phyloP scores from a whole-genome alignment of 2,888 invertebrate genomes.

The Blera fallax region DNA sequence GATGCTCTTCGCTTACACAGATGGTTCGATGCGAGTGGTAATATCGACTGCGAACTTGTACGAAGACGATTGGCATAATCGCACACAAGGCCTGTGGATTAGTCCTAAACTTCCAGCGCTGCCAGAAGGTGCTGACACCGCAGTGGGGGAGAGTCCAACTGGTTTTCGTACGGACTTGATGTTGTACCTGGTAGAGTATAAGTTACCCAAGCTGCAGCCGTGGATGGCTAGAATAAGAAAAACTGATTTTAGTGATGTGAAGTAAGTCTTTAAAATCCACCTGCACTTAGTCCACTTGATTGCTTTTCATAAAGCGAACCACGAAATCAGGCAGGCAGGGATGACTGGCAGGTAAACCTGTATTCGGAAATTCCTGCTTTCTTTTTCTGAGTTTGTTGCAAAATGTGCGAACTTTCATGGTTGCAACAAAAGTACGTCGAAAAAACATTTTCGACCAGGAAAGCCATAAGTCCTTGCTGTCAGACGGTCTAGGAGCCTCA shows the following conservation, averaged over 20 bases:
- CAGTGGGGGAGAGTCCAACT: conserved; percentile 90
- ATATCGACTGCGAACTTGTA: conserved; percentile 96
- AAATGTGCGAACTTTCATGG: too few relatives aligned
- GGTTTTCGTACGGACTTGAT: conserved; percentile 90
- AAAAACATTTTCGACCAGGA: too few relatives aligned
- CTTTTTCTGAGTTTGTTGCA: too few relatives aligned
- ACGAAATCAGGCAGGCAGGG: too few relatives aligned
- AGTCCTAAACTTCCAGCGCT: conserved; percentile 90
- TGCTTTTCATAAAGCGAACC: too few relatives aligned
- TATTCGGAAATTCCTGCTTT: too few relatives aligned
- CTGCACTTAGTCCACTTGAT: too few relatives aligned
- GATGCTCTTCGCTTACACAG: conserved; percentile 92
- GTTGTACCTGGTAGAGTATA: conserved; percentile 89
- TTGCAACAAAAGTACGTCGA: too few relatives aligned
- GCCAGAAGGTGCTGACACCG: conserved; percentile 82
- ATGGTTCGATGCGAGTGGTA: conserved; percentile 91
- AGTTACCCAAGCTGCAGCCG: conserved; percentile 85
- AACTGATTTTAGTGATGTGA: conserved; percentile 91
- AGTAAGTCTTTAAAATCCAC: conserved; percentile 86
- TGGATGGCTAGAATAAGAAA: conserved; percentile 89
- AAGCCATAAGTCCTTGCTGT: too few relatives aligned
- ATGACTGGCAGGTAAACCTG: too few relatives aligned
- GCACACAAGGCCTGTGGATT: conserved; percentile 97
- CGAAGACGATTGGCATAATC: conserved; percentile 95
- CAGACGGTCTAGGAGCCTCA: too few relatives aligned